Base-by-base conservation (phyloP, 2,113 vertebrate species). In the Podarcis cretensis region DNA sequence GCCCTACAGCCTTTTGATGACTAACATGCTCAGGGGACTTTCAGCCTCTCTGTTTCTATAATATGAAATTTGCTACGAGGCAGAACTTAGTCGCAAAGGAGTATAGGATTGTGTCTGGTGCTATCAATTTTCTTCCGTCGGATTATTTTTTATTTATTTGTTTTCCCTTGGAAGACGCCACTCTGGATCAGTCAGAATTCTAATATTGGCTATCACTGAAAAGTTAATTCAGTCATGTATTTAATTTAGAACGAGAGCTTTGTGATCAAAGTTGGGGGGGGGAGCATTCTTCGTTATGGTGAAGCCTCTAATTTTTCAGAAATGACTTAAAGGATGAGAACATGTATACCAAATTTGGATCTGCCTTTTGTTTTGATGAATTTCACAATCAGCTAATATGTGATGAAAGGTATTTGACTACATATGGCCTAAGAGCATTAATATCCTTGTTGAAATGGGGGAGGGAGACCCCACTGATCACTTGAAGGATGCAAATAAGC, bases 401-500 rank as follows among this genome's bases (percentile, higher is more conserved):
- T 87, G 89, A 83, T 87, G 82, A 94, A 95, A 92, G 25, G 75
- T 81, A 65, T 71, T 92, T 92, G 93, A 86, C 59, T 91, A 32
- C 91, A 81, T 84, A 87, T 85, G 88, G 91, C 91, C 90, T 89
- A 87, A 92, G 87, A 20, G 0, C n/a, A 76, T 93, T 89, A 91
- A 69, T 63, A 12, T 90, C 12, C 57, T 87, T 89, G 20, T 71
- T 87, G 92, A 93, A 91, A 93, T 93, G 30, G 87, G 90, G 35
- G 92, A 92, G 89, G 80, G 89, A 4, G 9, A 25, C 59, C 59
- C 32, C 9, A 35, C 69, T 96, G 93, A 96, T 95, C 94, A 93
- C 69, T 32, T 89, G 78, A 63, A 94, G 91, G 59, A 91, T 95
- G 81, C 92, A 97, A 96, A 91, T 95, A 93, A 86, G 89, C 92